These are phyloP conservation scores for Sebastes flavidus DNA, from an alignment of 2,797 vertebrate species.

Conservation along the genomic window DNA sequence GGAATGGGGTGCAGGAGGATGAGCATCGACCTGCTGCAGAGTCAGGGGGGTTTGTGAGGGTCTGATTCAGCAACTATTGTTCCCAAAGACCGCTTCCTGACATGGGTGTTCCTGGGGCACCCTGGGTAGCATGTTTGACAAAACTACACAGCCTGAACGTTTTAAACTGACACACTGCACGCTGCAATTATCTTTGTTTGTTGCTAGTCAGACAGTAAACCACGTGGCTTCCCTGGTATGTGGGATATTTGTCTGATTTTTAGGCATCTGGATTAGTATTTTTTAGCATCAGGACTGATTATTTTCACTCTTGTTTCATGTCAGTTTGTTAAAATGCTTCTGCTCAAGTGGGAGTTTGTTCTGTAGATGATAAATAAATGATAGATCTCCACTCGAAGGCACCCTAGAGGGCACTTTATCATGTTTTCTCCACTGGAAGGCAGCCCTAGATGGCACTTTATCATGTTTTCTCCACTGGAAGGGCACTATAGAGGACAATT, in stretches of 20 bases:
- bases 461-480: no score
- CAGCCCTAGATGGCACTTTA: rapidly evolving
- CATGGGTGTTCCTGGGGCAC: slow-evolving; percentile 46
- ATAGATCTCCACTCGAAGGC: no score
- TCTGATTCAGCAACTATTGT: slow-evolving; percentile 77
- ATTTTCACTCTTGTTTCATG: not conserved
- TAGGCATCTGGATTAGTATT: not conserved
- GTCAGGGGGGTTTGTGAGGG: slow-evolving; percentile 26
- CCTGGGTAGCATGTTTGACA: slow-evolving; percentile 5
- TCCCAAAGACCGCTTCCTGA: slow-evolving; percentile 70
- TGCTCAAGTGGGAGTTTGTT: not conserved
- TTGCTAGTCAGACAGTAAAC: slow-evolving; percentile 11
- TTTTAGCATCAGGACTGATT: not conserved
- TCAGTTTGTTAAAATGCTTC: not conserved
- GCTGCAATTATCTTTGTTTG: slow-evolving; percentile 37
- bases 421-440: no score
- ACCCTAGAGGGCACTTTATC: no score
- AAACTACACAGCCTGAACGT: slow-evolving; percentile 7
- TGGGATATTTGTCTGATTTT: not conserved
- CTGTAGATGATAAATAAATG: not conserved
- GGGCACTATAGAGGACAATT: rapidly evolving
- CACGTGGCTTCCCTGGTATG: not conserved
- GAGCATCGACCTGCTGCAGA: slow-evolving; percentile 30
- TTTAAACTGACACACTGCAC: slow-evolving; percentile 25
- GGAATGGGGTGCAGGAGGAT: slow-evolving; percentile 30